These are phyloP conservation scores for Chrysodeixis includens DNA, from an alignment of 2,888 invertebrate species.

Conservation along the genomic window DNA sequence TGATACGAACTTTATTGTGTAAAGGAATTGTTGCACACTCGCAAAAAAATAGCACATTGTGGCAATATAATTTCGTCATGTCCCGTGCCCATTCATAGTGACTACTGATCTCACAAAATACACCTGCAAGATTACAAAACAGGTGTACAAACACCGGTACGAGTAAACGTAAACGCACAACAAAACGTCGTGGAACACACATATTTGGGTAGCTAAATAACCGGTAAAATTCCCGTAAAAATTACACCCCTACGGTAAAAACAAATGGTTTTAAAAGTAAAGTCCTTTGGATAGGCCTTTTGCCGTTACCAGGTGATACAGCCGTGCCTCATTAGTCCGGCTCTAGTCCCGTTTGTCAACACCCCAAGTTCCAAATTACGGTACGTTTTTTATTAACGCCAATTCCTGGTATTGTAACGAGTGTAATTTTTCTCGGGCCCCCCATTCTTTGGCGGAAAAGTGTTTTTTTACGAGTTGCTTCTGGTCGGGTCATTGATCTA, in stretches of 20 bases:
- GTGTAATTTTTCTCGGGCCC: slow-evolving; percentile 76
- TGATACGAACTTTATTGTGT: too few species aligned
- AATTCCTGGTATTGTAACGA: slow-evolving; percentile 82
- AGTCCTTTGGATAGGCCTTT: slow-evolving; percentile 68
- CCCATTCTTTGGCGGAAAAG: slow-evolving; percentile 54
- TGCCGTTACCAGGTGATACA: slow-evolving; percentile 79
- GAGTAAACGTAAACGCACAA: not conserved
- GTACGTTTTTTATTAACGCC: slow-evolving; percentile 83
- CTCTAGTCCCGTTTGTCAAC: slow-evolving; percentile 83
- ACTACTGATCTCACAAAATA: not conserved
- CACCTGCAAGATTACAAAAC: not conserved
- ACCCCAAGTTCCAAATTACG: slow-evolving; percentile 76
- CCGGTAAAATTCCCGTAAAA: slow-evolving; percentile 15
- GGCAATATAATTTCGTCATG: too few species aligned
- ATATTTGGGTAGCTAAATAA: slow-evolving; percentile 2
- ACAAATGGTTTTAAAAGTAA: slow-evolving; percentile 67
- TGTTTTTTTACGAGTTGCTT: slow-evolving; percentile 62
- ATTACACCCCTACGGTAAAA: slow-evolving; percentile 45
- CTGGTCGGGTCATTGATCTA: slow-evolving; percentile 61
- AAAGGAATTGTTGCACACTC: not conserved
- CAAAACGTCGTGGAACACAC: not conserved
- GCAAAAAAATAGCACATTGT: too few species aligned
- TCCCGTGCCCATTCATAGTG: not conserved
- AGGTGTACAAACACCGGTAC: not conserved
- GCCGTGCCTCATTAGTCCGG: slow-evolving; percentile 78